Percentiles rank a stretch among this genome's conserved stretches.
These are phyloP conservation scores for Tarsius wallacei DNA, from an alignment of 2,797 vertebrate species.

Conservation along the genomic window DNA sequence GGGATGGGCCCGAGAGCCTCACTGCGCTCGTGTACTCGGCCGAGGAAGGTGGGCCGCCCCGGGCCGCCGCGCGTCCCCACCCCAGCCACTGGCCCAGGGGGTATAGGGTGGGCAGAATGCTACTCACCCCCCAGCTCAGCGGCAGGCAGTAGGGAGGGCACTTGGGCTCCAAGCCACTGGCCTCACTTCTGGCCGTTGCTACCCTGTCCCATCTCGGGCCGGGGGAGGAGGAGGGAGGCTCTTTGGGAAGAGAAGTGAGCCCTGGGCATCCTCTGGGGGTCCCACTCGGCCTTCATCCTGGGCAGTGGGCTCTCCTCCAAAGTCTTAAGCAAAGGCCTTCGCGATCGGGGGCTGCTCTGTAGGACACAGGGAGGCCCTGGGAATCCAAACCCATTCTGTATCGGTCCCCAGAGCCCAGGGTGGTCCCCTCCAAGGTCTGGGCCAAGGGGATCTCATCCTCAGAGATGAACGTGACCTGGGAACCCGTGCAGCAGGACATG, in stretches of 20 bases:
- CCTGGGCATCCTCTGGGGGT: not conserved
- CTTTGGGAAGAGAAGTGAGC: not conserved
- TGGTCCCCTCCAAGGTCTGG: constrained; percentile 93
- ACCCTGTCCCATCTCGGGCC: not conserved
- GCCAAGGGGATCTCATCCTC: constrained; percentile 95
- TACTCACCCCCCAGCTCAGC: rapidly evolving
- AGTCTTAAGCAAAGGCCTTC: not conserved
- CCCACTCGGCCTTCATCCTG: not conserved
- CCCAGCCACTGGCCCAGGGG: rapidly evolving
- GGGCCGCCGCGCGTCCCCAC: rapidly evolving
- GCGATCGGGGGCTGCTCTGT: not conserved
- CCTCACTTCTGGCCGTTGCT: not conserved
- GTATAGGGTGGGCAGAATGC: too few relatives aligned
- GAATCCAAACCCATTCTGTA: constrained; percentile 24
- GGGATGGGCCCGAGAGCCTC: constrained; percentile 97
- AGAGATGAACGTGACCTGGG: constrained; percentile 97
- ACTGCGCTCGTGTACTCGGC: constrained; percentile 95
- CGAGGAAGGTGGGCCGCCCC: constrained; percentile 94
- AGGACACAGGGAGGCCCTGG: not conserved
- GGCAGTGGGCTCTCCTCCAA: not conserved
- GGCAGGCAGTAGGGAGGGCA: rapidly evolving
- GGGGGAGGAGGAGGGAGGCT: not conserved
- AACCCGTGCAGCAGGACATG: constrained; percentile 93
- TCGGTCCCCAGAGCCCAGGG: constrained; percentile 93
- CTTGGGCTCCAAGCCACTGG: not conserved